Evolutionary conservation across 2,797 vertebrate genomes (phyloP), one percentile per base, ranked within the genome.

Genomic region (Alosa sapidissima): DNA sequence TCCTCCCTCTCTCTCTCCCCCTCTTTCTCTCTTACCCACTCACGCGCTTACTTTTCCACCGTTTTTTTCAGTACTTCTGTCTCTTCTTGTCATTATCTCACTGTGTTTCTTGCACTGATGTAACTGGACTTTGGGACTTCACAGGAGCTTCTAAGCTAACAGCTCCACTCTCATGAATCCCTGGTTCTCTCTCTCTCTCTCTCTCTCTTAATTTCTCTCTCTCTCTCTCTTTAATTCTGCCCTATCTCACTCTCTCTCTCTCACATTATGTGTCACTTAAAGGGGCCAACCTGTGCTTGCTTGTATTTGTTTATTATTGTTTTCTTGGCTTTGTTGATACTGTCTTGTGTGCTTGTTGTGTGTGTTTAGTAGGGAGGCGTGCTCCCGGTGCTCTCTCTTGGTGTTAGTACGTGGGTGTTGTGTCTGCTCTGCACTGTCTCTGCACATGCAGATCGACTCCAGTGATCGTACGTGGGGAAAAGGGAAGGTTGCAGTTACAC

Each of bases 121-220:
- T 83, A 87, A 84, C 78, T 28, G 21, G 83, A 84, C 84, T 83
- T 84, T 86, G 84, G 78, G 86, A 87, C 84, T 86, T 87, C 52
- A 82, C 21, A 82, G 83, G 82, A 86, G n/a, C 13, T 11, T 3
- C 81, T 62, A 41, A 58, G 83, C 68, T 72, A 55, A 82, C 75
- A 62, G 65, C 36, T 48, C 60, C 60, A 33, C 81, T 86, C 52
- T 81, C 54, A 75, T 21, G 24, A 51, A 54, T 9, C 14, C 16
- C 72, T 78, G 5, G 5, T 10, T 24, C n/a, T 81, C 45, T 84
- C 51, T 48, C 84, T 83, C 72, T 19, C 75, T 47, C 16, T 65
- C 81, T 68, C 81, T 68, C 41, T 62, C 28, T 81, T 49, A 41
- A 41, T 86, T 45, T 86, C 75, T 65, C 60, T 78, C 81, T 60